Evolutionary conservation across 2,888 invertebrate genomes (phyloP).

Genomic region (Epinotia nisella): DNA sequence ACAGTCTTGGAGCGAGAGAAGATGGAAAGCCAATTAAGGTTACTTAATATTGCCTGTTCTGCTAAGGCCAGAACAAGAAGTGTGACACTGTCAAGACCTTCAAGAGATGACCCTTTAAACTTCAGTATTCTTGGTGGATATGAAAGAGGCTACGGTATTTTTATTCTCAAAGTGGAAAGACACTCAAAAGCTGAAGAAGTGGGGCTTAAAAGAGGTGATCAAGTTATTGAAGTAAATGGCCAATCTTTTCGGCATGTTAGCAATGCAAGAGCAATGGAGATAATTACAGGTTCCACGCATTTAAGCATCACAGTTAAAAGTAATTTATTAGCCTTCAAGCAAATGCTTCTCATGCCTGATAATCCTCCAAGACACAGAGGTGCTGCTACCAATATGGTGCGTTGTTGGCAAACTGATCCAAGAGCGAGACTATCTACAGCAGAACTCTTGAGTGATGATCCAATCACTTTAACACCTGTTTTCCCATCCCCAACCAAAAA

Average conservation of each 20-base stretch:
- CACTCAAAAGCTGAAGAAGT: constrained; percentile 97
- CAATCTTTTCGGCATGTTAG: constrained; percentile 98
- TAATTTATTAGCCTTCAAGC: constrained; percentile 94
- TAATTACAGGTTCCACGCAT: constrained; percentile 97
- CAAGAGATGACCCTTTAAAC: constrained; percentile 96
- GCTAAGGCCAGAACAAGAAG: constrained; percentile 97
- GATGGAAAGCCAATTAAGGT: constrained; percentile 91
- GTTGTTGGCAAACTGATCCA: constrained; percentile 88
- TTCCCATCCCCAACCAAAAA: constrained; percentile 84
- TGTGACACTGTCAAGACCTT: constrained; percentile 95
- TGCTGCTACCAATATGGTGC: constrained; percentile 87
- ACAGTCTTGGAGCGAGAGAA: constrained; percentile 92
- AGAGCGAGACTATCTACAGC: constrained; percentile 92
- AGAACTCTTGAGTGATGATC: constrained; percentile 85
- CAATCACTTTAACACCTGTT: constrained; percentile 75
- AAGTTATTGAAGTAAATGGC: constrained; percentile 98
- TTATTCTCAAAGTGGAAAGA: constrained; percentile 96
- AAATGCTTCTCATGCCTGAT: constrained; percentile 88
- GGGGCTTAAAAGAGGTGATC: constrained; percentile 98
- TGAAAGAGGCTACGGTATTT: constrained; percentile 96
- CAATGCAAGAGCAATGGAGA: constrained; percentile 95
- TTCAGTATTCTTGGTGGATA: constrained; percentile 97
- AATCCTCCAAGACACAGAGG: constrained; percentile 91
- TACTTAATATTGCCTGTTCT: constrained; percentile 98
- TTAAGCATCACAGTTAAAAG: constrained; percentile 98